Conservation (phyloP, 2,888 invertebrate species). For the Blastobasis adustella region DNA sequence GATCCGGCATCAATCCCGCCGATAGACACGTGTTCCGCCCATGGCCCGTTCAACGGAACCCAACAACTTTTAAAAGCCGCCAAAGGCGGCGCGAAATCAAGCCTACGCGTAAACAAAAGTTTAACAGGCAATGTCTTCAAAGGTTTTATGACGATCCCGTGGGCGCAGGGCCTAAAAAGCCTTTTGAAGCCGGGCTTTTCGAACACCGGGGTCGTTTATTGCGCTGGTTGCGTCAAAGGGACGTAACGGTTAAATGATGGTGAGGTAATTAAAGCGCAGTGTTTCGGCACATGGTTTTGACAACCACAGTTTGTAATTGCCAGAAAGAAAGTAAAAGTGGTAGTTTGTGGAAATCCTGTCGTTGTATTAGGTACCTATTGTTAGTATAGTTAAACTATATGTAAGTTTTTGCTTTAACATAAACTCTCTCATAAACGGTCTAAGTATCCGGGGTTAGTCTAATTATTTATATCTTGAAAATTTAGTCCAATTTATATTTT, state of each 20-base stretch:
- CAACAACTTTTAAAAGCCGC: slow-evolving; percentile 53
- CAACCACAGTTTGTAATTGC: neutral
- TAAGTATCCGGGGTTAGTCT: no score
- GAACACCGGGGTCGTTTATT: neutral
- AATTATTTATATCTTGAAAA: no score
- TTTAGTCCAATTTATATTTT: no score
- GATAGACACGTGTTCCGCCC: no score
- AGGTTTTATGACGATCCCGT: slow-evolving; percentile 36
- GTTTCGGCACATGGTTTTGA: neutral
- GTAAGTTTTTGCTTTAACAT: no score
- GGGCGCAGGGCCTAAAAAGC: slow-evolving; percentile 12
- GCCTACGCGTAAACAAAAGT: slow-evolving; percentile 31
- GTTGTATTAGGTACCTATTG: no score
- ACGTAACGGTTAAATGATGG: slow-evolving; percentile 33
- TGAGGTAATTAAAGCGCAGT: slow-evolving; percentile 7
- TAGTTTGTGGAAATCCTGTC: no score
- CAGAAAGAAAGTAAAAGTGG: no score
- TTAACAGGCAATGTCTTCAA: slow-evolving; percentile 29
- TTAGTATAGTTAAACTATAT: no score
- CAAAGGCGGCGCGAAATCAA: slow-evolving; percentile 46
- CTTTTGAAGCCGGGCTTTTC: no score
- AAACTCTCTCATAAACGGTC: no score
- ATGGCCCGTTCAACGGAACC: slow-evolving; percentile 5
- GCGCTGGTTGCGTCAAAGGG: slow-evolving; percentile 18
- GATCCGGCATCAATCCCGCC: no score